Percentiles rank a stretch among this genome's conserved stretches.
phyloP scores from a whole-genome alignment of 2,797 vertebrate genomes.

The Syngnathus acus region DNA sequence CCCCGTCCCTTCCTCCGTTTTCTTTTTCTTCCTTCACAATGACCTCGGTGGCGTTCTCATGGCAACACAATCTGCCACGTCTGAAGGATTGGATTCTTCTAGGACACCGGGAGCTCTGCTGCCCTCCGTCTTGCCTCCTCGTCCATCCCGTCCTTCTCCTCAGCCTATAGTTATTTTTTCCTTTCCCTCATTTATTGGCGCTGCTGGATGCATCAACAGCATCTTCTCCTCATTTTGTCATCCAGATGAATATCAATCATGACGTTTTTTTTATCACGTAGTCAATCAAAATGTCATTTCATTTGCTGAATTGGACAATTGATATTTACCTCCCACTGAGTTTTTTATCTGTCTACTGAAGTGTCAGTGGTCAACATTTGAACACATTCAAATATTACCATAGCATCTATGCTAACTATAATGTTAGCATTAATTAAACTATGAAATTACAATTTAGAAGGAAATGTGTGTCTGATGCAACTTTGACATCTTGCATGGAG shows the following conservation, averaged over 20 bases:
- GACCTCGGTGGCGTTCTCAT: slow-evolving; percentile 95
- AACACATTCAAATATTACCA: neutral
- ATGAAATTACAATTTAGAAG: too few relatives aligned
- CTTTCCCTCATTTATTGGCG: slow-evolving; percentile 42
- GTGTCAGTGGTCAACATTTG: neutral
- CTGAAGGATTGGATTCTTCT: slow-evolving; percentile 92
- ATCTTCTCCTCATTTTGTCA: slow-evolving; percentile 46
- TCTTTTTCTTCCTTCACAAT: slow-evolving; percentile 68
- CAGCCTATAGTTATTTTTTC: slow-evolving; percentile 47
- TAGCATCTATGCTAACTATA: too few relatives aligned
- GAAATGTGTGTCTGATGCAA: too few relatives aligned
- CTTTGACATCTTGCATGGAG: too few relatives aligned
- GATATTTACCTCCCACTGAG: neutral
- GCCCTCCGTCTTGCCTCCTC: slow-evolving; percentile 57
- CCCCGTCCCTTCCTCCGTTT: slow-evolving; percentile 50
- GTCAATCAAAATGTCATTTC: slow-evolving; percentile 11
- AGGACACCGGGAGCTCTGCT: slow-evolving; percentile 82
- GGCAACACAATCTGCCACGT: slow-evolving; percentile 97
- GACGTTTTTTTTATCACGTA: neutral
- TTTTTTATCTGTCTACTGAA: neutral
- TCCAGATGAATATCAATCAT: slow-evolving; percentile 7
- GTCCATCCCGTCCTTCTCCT: slow-evolving; percentile 33
- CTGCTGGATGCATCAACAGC: slow-evolving; percentile 42
- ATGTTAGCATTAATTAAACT: too few relatives aligned
- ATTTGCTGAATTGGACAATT: neutral